Evolutionary conservation across 2,113 vertebrate species (phyloP).

Genomic region (Dasypus novemcinctus): DNA sequence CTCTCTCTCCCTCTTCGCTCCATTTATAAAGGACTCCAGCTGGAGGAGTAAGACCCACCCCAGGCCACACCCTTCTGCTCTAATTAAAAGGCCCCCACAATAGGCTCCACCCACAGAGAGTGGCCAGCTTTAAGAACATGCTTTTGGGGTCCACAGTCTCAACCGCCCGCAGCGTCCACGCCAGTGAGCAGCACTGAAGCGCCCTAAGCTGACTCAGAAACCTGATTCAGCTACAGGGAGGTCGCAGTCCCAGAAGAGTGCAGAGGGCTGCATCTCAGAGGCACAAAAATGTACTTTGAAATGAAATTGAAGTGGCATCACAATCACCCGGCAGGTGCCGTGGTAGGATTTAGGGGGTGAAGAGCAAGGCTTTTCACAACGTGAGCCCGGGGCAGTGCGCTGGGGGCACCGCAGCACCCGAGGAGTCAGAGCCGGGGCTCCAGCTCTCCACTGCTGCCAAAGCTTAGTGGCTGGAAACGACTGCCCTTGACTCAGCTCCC

Average conservation of each 20-base stretch:
- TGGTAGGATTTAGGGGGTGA: neutral
- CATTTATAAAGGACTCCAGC: no score
- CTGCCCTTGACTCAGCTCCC: accelerated
- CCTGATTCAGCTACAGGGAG: accelerated
- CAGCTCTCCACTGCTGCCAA: accelerated
- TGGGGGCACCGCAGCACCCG: accelerated
- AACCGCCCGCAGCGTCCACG: no score
- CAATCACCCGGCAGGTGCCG: accelerated
- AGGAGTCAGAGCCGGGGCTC: neutral
- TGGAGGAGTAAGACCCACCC: no score
- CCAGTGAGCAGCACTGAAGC: no score
- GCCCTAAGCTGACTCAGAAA: neutral
- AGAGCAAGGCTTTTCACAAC: neutral
- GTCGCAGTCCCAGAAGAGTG: neutral
- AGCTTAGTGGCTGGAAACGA: neutral
- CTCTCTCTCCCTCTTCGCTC: no score
- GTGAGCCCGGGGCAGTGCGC: neutral
- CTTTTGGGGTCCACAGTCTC: no score
- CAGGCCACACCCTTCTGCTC: no score
- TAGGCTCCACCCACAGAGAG: no score
- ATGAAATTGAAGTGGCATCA: neutral
- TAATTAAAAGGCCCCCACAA: no score
- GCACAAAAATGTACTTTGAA: neutral
- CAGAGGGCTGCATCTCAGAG: accelerated
- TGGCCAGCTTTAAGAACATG: no score